These are phyloP conservation scores for Macropis europaea DNA, from an alignment of 2,888 invertebrate species.

Conservation along the genomic window DNA sequence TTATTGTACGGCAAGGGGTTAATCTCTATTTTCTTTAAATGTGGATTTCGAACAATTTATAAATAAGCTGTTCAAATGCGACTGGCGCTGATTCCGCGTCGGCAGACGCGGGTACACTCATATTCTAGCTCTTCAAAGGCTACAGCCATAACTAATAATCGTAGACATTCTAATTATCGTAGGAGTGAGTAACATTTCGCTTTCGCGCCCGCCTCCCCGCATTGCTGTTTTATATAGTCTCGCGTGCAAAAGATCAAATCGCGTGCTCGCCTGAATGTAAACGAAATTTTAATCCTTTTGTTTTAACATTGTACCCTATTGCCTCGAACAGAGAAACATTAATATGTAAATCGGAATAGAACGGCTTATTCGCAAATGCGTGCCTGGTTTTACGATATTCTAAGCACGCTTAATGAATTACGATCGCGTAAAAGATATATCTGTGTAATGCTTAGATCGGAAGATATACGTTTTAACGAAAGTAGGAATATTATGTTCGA, in stretches of 20 bases:
- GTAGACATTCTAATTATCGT: slow-evolving; percentile 41
- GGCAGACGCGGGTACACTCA: background rate
- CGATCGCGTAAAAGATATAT: slow-evolving; percentile 21
- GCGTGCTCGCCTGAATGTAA: slow-evolving; percentile 29
- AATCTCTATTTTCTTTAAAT: too few relatives aligned
- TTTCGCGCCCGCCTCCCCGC: slow-evolving; percentile 48
- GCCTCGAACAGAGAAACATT: background rate
- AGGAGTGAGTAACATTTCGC: slow-evolving; percentile 54
- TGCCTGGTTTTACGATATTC: background rate
- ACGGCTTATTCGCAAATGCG: background rate
- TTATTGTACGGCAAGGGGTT: too few relatives aligned
- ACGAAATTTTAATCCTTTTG: slow-evolving; percentile 35
- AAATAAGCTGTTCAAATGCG: too few relatives aligned
- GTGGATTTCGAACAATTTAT: too few relatives aligned
- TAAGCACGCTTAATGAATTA: slow-evolving; percentile 1
- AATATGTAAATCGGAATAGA: slow-evolving; percentile 10
- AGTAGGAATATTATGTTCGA: slow-evolving; percentile 9
- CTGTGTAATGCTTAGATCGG: background rate
- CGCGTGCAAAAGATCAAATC: slow-evolving; percentile 39
- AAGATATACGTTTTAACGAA: slow-evolving; percentile 17
- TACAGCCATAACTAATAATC: slow-evolving; percentile 42
- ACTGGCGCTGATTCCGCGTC: background rate
- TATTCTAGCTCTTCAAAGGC: slow-evolving; percentile 26
- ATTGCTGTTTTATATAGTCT: slow-evolving; percentile 17
- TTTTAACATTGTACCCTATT: background rate